Evolutionary conservation across 2,113 vertebrate species (phyloP).

Genomic region (Platichthys flesus): DNA sequence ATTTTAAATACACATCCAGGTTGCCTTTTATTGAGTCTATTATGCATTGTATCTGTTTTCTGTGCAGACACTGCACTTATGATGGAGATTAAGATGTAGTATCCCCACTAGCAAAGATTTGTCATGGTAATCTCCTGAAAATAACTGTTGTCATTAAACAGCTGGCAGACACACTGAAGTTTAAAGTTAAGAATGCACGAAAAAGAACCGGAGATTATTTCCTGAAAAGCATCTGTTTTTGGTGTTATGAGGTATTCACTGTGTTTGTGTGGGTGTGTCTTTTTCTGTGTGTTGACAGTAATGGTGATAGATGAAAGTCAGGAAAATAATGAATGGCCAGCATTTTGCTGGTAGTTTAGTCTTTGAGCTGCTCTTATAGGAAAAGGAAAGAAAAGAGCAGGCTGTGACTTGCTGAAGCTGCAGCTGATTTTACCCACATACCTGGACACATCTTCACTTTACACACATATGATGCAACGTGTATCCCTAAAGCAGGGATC

Average conservation of each 20-base stretch:
- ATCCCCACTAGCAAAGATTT: not conserved
- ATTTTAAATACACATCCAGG: not conserved
- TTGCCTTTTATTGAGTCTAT: not conserved
- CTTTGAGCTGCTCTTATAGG: slow-evolving; percentile 24
- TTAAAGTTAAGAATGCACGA: not conserved
- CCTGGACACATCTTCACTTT: slow-evolving; percentile 47
- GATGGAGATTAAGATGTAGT: not conserved
- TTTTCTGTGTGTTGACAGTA: slow-evolving; percentile 24
- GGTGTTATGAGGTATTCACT: not conserved
- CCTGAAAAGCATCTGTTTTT: slow-evolving; percentile 3
- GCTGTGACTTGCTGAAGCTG: slow-evolving; percentile 48
- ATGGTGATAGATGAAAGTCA: slow-evolving; percentile 41
- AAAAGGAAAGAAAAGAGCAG: slow-evolving; percentile 16
- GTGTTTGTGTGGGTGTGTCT: not conserved
- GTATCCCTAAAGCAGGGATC: too few species aligned
- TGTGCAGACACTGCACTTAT: not conserved
- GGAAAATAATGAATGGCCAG: slow-evolving; percentile 34
- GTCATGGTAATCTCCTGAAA: not conserved
- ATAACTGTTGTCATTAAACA: not conserved
- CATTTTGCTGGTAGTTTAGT: slow-evolving; percentile 13
- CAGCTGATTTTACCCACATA: slow-evolving; percentile 34
- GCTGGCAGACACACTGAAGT: not conserved
- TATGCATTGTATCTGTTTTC: not conserved
- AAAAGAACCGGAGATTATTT: not conserved
- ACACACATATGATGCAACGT: not conserved